phyloP scores from a whole-genome alignment of 1,140 invertebrate species.

The Oncopeltus fasciatus region DNA sequence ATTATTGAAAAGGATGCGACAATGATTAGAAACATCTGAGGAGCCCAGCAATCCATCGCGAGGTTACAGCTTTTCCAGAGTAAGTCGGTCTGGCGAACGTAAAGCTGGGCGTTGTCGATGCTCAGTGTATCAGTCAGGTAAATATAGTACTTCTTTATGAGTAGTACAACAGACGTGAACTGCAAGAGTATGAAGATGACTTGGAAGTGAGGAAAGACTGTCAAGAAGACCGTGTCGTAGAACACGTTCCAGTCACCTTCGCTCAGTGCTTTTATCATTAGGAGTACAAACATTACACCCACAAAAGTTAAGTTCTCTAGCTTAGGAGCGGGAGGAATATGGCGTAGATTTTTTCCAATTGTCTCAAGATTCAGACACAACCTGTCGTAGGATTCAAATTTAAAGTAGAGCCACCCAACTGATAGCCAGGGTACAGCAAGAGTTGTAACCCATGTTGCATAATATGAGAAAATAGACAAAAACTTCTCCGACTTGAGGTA shows the following conservation, averaged over 20 bases:
- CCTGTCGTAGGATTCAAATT: not conserved
- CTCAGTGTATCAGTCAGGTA: not conserved
- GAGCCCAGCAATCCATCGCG: not conserved
- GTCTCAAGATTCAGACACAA: not conserved
- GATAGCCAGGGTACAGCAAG: not conserved
- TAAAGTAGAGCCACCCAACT: not conserved
- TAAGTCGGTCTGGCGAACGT: not conserved
- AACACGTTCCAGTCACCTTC: not conserved
- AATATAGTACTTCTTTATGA: not conserved
- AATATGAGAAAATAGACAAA: not conserved
- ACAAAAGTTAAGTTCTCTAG: not conserved
- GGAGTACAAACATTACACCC: not conserved
- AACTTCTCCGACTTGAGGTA: not conserved
- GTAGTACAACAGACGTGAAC: not conserved
- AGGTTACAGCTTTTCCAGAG: not conserved
- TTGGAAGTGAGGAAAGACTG: not conserved
- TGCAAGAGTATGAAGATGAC: not conserved
- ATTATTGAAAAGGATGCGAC: not conserved
- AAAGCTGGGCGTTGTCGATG: not conserved
- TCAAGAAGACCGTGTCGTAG: not conserved
- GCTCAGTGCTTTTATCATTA: not conserved
- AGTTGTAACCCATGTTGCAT: not conserved
- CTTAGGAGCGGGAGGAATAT: not conserved
- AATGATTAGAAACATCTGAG: not conserved
- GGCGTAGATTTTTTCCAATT: not conserved